Conservation (phyloP, 2,113 vertebrate genomes). For the Pangasianodon hypophthalmus region DNA sequence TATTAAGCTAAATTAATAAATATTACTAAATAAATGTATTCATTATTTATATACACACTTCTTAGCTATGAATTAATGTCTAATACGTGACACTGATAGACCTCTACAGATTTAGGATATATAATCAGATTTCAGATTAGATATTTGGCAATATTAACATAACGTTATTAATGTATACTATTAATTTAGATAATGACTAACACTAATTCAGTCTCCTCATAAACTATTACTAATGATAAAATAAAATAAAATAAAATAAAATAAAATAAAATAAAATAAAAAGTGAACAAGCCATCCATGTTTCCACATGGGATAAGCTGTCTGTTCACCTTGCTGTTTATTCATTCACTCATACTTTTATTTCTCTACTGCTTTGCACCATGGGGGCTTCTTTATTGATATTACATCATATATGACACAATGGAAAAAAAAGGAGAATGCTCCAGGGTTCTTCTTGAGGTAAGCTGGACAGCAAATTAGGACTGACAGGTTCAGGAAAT, state of each 20-base stretch:
- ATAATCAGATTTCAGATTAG: neutral
- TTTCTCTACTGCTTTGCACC: neutral
- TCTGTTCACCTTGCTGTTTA: constrained; percentile 8
- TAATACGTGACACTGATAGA: neutral
- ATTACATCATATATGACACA: constrained; percentile 24
- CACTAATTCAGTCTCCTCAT: neutral
- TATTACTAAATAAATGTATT: neutral
- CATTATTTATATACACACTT: neutral
- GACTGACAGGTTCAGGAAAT: constrained; percentile 35
- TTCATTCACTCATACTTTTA: constrained; percentile 12
- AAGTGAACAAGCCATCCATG: neutral
- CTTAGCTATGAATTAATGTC: neutral
- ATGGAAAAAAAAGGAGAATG: neutral
- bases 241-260: neutral
- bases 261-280: neutral
- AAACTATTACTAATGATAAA: neutral
- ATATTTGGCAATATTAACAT: neutral
- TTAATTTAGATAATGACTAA: neutral
- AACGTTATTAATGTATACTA: neutral
- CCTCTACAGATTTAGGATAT: neutral
- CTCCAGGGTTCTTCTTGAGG: constrained; percentile 1
- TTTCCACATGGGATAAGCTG: constrained; percentile 6
- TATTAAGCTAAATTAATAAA: neutral
- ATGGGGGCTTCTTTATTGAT: constrained; percentile 18
- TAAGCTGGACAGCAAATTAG: constrained; percentile 24